Conservation (phyloP, 2,113 vertebrate genomes). For the Corythornis vintsioides region DNA sequence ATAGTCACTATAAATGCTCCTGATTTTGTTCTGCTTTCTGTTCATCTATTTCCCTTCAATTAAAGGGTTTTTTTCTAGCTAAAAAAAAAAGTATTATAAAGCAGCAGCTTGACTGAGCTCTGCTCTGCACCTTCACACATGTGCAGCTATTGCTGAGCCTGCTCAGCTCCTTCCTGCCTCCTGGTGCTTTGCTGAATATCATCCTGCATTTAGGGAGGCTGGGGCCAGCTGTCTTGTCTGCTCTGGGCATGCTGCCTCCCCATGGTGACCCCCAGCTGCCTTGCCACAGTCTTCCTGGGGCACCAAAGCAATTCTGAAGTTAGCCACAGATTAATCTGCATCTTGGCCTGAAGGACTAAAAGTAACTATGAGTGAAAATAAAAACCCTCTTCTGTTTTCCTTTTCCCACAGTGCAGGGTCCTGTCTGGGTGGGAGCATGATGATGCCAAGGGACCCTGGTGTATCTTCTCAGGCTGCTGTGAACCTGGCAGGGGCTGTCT, state of each 20-base stretch:
- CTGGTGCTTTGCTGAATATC: neutral
- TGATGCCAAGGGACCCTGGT: rapidly evolving
- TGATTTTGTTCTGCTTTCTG: neutral
- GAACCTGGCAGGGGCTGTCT: neutral
- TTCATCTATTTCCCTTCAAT: neutral
- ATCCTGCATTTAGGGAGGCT: neutral
- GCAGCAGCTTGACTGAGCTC: neutral
- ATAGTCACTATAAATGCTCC: neutral
- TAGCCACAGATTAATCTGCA: rapidly evolving
- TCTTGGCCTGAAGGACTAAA: neutral
- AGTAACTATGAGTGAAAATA: rapidly evolving
- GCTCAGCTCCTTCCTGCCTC: neutral
- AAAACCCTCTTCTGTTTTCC: neutral
- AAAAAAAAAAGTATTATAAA: neutral
- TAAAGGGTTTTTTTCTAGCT: neutral
- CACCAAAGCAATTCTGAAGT: neutral
- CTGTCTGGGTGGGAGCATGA: neutral
- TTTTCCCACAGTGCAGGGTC: rapidly evolving
- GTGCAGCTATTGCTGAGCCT: neutral
- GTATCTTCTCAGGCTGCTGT: neutral
- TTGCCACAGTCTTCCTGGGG: neutral
- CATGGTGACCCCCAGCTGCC: neutral
- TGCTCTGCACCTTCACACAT: neutral
- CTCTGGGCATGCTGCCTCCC: neutral
- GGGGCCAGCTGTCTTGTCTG: neutral